Base-by-base conservation (phyloP, 2,113 vertebrate species). In the Ptyas mucosa region DNA sequence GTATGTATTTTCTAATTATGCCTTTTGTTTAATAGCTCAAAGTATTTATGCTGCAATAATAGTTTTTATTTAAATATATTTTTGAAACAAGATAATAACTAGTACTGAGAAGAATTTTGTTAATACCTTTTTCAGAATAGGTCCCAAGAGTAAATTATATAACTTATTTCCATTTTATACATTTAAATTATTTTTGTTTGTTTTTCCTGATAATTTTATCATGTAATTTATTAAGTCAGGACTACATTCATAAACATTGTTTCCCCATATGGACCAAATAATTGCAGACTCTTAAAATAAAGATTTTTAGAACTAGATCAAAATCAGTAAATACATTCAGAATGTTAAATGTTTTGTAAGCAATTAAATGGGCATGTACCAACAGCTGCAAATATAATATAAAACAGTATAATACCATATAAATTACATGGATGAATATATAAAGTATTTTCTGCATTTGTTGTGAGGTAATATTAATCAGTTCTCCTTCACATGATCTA, bases 201-300 rank as follows among this genome's bases (percentile, higher is more conserved):
- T 91, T 96, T 89, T 55, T 94, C 94, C 43, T 95, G 87, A n/a
- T 95, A 94, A 96, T 90, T 69, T 96, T 94, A 92, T 96, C n/a
- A 94, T 91, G 85, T 20, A 52, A 91, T 93, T 8, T 93, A 86
- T 95, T 96, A 88, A 94, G 90, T n/a, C 92, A 91, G 54, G 4
- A 11, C 39, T 75, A 90, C 95, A 21, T 94, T 95, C 95, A 93
- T 26, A 85, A 92, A 75, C 54, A 90, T 21, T 93, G 24, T 61
- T 43, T 93, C 94, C 91, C 90, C 95, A 93, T 96, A 95, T 95
- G 92, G 54, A 93, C 88, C 93, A 94, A 94, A 91, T 52, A 81
- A 87, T 96, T 96, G 87, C 90, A 93, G 34, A 14, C 75, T 88
- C 93, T 81, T 94, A 94, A 94, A 97, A 95, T 92, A 89, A 93